Percentiles rank a stretch among this genome's conserved stretches.
Conservation (phyloP, 1,140 invertebrate genomes). For the Linepithema humile region DNA sequence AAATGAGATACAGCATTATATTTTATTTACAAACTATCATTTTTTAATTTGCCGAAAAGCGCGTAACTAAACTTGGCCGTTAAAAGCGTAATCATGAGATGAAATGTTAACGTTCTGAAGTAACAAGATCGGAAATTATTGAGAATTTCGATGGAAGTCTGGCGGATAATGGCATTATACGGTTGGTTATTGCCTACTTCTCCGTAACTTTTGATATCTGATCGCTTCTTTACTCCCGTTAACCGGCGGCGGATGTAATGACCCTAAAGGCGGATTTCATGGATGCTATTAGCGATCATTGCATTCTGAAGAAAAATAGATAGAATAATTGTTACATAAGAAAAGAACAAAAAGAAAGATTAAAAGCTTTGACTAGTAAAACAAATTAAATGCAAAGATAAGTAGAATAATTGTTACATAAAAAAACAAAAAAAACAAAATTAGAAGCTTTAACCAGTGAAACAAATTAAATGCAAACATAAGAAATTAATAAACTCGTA, state of each 20-base stretch:
- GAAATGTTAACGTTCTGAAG: not conserved
- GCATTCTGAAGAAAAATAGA: not conserved
- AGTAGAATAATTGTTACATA: not conserved
- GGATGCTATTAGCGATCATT: not conserved
- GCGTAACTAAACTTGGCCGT: too few relatives aligned
- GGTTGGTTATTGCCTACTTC: slow-evolving; percentile 21
- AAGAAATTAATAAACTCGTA: not conserved
- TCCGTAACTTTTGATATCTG: slow-evolving; percentile 45
- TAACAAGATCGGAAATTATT: not conserved
- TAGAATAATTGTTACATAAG: not conserved
- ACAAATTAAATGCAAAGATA: not conserved
- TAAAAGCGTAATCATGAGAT: not conserved
- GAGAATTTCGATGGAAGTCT: not conserved
- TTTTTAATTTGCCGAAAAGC: too few relatives aligned
- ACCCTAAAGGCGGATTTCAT: not conserved
- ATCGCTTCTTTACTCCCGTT: slow-evolving; percentile 7
- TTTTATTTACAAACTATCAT: not conserved
- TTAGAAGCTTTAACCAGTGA: too few relatives aligned
- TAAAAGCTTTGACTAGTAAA: not conserved
- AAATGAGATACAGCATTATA: too few relatives aligned
- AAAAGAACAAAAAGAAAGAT: not conserved
- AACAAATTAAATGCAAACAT: not conserved
- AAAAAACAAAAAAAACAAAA: too few relatives aligned
- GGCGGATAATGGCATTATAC: slow-evolving; percentile 27
- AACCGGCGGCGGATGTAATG: not conserved